Evolutionary conservation across 2,888 invertebrate genomes (phyloP).

Genomic region (Pammene fasciana): DNA sequence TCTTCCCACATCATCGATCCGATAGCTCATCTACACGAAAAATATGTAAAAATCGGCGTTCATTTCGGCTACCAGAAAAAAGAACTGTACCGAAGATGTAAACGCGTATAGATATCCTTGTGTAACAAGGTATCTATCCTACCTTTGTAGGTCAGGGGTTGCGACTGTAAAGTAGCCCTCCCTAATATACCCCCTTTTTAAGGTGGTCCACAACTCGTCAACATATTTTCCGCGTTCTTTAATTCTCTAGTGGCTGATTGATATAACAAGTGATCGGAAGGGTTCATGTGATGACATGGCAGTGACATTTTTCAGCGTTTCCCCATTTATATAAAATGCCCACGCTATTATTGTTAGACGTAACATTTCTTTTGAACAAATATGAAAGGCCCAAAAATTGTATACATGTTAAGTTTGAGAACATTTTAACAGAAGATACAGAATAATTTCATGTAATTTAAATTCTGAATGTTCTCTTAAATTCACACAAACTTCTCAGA

Average conservation of each 20-base stretch:
- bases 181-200: slow-evolving; percentile 19
- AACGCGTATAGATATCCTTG: too few species aligned
- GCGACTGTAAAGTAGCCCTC: slow-evolving; percentile 2
- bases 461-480: too few species aligned
- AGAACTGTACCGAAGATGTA: too few species aligned
- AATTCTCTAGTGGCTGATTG: slow-evolving; percentile 14
- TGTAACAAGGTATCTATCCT: too few species aligned
- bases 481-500: neutral
- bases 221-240: slow-evolving; percentile 32
- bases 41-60: too few species aligned
- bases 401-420: too few species aligned
- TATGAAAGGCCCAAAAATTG: neutral
- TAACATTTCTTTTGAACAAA: neutral
- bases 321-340: too few species aligned
- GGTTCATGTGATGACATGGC: neutral
- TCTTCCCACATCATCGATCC: slow-evolving; percentile 1
- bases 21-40: neutral
- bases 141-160: too few species aligned
- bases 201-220: neutral
- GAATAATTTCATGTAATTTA: neutral
- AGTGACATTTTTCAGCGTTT: neutral
- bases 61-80: too few species aligned
- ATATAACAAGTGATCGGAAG: slow-evolving; percentile 6
- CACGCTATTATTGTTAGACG: too few species aligned
- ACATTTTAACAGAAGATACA: too few species aligned